These are phyloP conservation scores for Drosophila takahashii DNA, from an alignment of 1,140 invertebrate species.

Conservation along the genomic window DNA sequence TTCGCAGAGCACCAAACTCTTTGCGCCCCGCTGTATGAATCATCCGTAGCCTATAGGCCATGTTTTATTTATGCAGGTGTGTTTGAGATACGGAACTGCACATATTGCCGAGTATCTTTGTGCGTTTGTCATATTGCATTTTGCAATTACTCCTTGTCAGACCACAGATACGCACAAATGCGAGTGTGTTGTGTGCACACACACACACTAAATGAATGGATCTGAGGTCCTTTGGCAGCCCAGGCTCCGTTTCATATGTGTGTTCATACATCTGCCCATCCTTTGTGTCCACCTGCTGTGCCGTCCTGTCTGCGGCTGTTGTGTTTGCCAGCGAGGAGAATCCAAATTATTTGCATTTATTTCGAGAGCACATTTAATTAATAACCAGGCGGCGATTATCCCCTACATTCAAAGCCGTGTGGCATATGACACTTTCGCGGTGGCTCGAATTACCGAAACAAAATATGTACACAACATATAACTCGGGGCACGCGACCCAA, in stretches of 20 bases:
- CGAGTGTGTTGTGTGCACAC: background rate
- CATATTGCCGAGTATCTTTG: slow-evolving; percentile 19
- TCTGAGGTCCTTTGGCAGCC: slow-evolving; percentile 16
- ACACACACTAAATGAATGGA: slow-evolving; percentile 8
- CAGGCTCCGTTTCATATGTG: slow-evolving; percentile 6
- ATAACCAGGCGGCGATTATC: slow-evolving; percentile 36
- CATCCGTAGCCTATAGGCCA: slow-evolving; percentile 13
- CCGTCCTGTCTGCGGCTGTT: slow-evolving; percentile 36
- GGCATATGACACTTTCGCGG: slow-evolving; percentile 35
- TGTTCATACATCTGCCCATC: slow-evolving; percentile 3
- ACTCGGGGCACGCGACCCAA: slow-evolving; percentile 30
- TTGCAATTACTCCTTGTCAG: slow-evolving; percentile 40
- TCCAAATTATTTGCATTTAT: slow-evolving; percentile 49
- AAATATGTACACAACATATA: slow-evolving; percentile 3
- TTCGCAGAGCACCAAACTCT: background rate
- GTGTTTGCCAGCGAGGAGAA: slow-evolving; percentile 2
- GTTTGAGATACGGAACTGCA: slow-evolving; percentile 13
- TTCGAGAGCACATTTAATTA: slow-evolving; percentile 46
- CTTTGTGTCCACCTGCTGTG: slow-evolving; percentile 32
- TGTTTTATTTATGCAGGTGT: slow-evolving; percentile 23
- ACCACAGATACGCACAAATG: slow-evolving; percentile 6
- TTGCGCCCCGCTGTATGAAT: background rate
- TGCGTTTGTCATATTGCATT: slow-evolving; percentile 38
- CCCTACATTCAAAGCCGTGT: slow-evolving; percentile 9
- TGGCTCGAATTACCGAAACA: slow-evolving; percentile 24